phyloP scores from a whole-genome alignment of 2,797 vertebrate genomes.

The Sparus aurata region DNA sequence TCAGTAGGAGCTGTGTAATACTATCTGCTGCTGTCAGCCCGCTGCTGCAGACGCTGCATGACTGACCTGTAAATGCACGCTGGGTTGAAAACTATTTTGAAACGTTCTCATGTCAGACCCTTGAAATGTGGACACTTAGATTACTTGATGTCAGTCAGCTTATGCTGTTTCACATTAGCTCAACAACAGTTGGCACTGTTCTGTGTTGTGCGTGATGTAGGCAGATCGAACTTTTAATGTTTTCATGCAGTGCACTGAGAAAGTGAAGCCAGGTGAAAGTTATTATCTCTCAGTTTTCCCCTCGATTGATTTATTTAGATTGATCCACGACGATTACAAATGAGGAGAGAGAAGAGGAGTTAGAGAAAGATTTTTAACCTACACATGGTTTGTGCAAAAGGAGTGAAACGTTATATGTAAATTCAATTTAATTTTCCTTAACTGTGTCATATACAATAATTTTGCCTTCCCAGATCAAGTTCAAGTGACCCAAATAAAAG shows the following conservation, averaged over 20 bases:
- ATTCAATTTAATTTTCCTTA: not conserved
- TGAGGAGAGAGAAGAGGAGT: not conserved
- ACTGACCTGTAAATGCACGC: constrained; percentile 77
- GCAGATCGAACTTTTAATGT: not conserved
- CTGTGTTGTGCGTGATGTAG: constrained; percentile 6
- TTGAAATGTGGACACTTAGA: constrained; percentile 46
- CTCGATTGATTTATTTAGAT: not conserved
- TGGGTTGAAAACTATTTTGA: constrained; percentile 66
- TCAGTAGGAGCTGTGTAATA: constrained; percentile 77
- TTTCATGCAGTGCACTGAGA: constrained; percentile 4
- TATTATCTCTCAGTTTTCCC: not conserved
- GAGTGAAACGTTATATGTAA: not conserved
- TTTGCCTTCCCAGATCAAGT: not conserved
- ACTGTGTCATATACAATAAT: not conserved
- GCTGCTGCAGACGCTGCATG: constrained; percentile 59
- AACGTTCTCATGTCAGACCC: constrained; percentile 59
- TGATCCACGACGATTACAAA: not conserved
- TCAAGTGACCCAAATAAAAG: not conserved
- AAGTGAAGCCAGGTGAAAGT: constrained; percentile 27
- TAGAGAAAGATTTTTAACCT: not conserved
- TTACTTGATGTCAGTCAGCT: constrained; percentile 39
- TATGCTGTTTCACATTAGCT: constrained; percentile 55
- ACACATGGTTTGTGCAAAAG: constrained; percentile 6
- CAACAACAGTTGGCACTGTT: constrained; percentile 19
- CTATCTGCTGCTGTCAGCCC: constrained; percentile 79